Base-by-base conservation (phyloP, 2,888 invertebrate species). In the Zaprionus obscuricornis region DNA sequence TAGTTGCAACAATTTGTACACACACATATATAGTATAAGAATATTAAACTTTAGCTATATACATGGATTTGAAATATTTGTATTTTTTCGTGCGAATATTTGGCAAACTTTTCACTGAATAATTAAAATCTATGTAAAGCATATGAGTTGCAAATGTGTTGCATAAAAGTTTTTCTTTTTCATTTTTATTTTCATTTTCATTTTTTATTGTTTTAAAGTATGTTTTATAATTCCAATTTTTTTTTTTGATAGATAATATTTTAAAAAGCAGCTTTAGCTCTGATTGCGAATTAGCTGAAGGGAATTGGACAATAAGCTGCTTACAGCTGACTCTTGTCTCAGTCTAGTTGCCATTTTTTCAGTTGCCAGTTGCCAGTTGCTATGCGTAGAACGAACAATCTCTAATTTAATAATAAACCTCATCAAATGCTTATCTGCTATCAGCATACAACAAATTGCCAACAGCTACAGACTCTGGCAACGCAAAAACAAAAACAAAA, bases 381-480 rank as follows among this genome's bases (percentile, higher is more conserved):
- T n/a, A 31, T 31, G 50, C 20, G 18, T 31, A 47, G 33, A 29
- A 66, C 39, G 59, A 47, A 54, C 43, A 60, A 50, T 46, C 74
- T 60, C 66, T 49, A 66, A 85, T 85, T 78, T 70, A 66, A 73
- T 66, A 78, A 74, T 71, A 84, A 84, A 71, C 73, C 84, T 84
- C 78, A 81, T 82, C 84, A 82, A 84, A 82, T 74, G 81, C 81
- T 82, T 82, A 82, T 81, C 84, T 75, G 75, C 69, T 74, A 84
- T 82, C 78, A 84, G 71, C 77, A 65, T 69, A 52, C 74, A 73
- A 73, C 77, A 76, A 77, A 84, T 84, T 84, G 75, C 78, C 70
- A 58, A 62, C 62, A 75, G 74, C 74, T 60, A 49, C 52, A 63
- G 46, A 52, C 56, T 17, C 59, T 52, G 39, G 50, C 54, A 60